Conservation (phyloP, 2,113 vertebrate genomes). For the Steatornis caripensis region DNA sequence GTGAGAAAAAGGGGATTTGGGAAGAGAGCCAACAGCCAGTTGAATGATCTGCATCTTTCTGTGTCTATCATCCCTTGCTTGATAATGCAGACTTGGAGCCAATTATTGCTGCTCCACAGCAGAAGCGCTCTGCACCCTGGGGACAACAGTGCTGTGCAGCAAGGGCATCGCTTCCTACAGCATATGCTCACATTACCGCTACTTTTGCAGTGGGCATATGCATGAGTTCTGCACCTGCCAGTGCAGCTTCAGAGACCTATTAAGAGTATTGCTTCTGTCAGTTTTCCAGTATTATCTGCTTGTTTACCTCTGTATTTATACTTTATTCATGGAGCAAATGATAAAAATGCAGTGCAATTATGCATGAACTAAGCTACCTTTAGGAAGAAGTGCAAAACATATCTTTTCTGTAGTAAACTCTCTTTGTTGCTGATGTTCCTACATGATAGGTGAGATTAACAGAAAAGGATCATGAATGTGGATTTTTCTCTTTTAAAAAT, state of each 20-base stretch:
- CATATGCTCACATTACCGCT: rapidly evolving
- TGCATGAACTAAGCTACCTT: not conserved
- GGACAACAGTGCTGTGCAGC: not conserved
- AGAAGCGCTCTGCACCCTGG: not conserved
- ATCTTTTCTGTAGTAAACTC: not conserved
- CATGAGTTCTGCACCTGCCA: not conserved
- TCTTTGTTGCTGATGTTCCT: not conserved
- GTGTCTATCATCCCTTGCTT: not conserved
- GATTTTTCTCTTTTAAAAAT: not conserved
- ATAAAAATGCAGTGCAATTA: not conserved
- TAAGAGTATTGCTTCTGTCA: not conserved
- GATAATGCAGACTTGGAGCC: not conserved
- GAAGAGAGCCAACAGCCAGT: not conserved
- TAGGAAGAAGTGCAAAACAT: not conserved
- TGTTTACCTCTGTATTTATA: not conserved
- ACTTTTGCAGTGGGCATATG: not conserved
- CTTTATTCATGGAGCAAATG: not conserved
- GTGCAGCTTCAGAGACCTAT: not conserved
- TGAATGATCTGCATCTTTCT: not conserved
- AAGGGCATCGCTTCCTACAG: not conserved
- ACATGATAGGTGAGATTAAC: not conserved
- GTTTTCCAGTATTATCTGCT: not conserved
- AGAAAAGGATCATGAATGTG: not conserved
- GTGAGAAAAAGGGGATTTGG: constrained; percentile 9
- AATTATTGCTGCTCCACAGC: not conserved